These are phyloP conservation scores for Solenopsis invicta DNA, from an alignment of 1,140 invertebrate species.

Conservation along the genomic window DNA sequence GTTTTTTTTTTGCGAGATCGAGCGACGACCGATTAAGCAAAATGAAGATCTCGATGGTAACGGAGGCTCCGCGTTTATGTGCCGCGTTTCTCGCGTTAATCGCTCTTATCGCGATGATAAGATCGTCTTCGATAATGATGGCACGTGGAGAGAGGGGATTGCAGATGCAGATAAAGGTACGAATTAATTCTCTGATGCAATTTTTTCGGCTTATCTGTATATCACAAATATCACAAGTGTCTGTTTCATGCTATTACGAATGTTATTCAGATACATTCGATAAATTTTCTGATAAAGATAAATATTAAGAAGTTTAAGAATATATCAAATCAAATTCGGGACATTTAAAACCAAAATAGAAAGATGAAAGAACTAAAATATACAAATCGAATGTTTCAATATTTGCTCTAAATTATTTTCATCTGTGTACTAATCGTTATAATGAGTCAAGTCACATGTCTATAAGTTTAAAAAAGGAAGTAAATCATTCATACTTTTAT, in stretches of 20 bases:
- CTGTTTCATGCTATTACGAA: background rate
- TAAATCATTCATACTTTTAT: background rate
- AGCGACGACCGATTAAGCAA: constrained; percentile 9
- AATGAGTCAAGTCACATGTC: background rate
- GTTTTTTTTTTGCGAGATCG: constrained; percentile 8
- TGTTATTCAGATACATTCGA: background rate
- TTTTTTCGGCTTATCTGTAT: constrained; percentile 19
- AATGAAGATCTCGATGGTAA: constrained; percentile 7
- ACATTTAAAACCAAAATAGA: background rate
- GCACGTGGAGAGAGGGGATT: background rate
- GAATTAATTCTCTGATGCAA: constrained; percentile 39
- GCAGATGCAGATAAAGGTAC: constrained; percentile 37
- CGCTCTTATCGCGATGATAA: constrained; percentile 30
- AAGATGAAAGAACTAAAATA: background rate
- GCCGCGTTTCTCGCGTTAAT: constrained; percentile 26
- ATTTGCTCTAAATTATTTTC: background rate
- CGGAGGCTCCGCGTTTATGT: background rate
- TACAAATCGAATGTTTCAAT: background rate
- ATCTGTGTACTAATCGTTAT: background rate
- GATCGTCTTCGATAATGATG: constrained; percentile 39
- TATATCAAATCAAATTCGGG: background rate
- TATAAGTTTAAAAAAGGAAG: background rate
- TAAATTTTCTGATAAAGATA: constrained; percentile 17
- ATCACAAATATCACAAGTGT: background rate
- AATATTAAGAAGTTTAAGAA: background rate